These are phyloP conservation scores for Charina bottae DNA, from an alignment of 2,113 vertebrate species.

Conservation along the genomic window DNA sequence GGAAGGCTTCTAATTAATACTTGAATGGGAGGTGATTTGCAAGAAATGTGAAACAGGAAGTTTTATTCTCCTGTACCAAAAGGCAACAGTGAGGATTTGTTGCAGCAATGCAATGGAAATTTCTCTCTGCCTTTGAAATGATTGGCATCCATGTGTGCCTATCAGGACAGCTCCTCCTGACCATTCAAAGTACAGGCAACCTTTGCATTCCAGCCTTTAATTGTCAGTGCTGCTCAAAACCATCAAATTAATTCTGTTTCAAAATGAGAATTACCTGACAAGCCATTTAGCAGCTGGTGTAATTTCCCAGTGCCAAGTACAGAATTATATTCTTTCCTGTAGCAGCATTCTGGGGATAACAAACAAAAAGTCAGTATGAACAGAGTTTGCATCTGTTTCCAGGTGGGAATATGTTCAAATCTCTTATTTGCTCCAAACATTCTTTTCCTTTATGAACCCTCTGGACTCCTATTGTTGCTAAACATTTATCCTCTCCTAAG, in stretches of 20 bases:
- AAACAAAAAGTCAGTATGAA: background rate
- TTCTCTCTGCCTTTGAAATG: background rate
- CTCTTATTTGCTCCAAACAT: background rate
- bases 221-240: background rate
- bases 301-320: constrained; percentile 3
- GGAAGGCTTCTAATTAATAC: background rate
- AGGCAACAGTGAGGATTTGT: background rate
- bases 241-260: constrained; percentile 2
- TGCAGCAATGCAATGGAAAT: background rate
- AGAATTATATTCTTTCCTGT: background rate
- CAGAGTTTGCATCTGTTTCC: background rate
- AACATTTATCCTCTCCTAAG: background rate
- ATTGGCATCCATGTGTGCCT: background rate
- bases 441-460: constrained; percentile 7
- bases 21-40: background rate
- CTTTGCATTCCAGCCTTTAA: background rate
- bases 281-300: constrained; percentile 22
- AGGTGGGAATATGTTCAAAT: background rate
- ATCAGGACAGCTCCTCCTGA: background rate
- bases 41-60: background rate
- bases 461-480: background rate
- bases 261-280: constrained; percentile 16
- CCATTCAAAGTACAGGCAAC: background rate
- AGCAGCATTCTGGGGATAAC: background rate
- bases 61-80: background rate